A percentile compares a stretch with the other conserved stretches of the same genome.
Conservation (phyloP, 2,888 invertebrate species). For the Helleia helle region DNA sequence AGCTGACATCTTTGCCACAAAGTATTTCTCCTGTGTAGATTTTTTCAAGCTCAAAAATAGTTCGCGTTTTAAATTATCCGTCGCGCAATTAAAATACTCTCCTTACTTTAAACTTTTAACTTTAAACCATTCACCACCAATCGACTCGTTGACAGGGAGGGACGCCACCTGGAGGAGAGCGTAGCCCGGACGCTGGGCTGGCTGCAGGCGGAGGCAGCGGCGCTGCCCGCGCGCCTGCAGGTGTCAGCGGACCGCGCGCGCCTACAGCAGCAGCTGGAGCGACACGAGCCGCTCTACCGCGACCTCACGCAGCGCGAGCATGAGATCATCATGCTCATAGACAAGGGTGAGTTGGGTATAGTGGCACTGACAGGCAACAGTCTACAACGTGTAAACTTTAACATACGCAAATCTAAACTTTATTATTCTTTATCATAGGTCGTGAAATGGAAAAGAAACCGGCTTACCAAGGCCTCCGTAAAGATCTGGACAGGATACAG, state of each 20-base stretch:
- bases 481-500: constrained; percentile 90
- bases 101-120: too few species aligned
- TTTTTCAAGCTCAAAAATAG: too few species aligned
- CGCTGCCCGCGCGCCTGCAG: constrained; percentile 82
- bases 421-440: too few species aligned
- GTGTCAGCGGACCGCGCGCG: constrained; percentile 90
- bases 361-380: too few species aligned
- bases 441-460: constrained; percentile 72
- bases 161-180: constrained; percentile 90
- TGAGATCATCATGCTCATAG: constrained; percentile 93
- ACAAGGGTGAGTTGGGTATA: constrained; percentile 86
- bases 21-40: too few species aligned
- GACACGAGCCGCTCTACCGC: constrained; percentile 91
- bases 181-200: constrained; percentile 93
- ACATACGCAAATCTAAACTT: too few species aligned
- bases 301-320: constrained; percentile 92
- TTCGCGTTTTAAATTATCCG: too few species aligned
- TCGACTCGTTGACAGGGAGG: constrained; percentile 86
- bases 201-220: constrained; percentile 86
- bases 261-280: constrained; percentile 88
- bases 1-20: too few species aligned
- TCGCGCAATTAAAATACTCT: too few species aligned
- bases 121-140: too few species aligned
- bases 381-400: too few species aligned
- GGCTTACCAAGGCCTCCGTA: constrained; percentile 53